Percentiles rank a stretch among this genome's conserved stretches.
phyloP scores from a whole-genome alignment of 2,797 vertebrate species.

The Delichon dasypus region DNA sequence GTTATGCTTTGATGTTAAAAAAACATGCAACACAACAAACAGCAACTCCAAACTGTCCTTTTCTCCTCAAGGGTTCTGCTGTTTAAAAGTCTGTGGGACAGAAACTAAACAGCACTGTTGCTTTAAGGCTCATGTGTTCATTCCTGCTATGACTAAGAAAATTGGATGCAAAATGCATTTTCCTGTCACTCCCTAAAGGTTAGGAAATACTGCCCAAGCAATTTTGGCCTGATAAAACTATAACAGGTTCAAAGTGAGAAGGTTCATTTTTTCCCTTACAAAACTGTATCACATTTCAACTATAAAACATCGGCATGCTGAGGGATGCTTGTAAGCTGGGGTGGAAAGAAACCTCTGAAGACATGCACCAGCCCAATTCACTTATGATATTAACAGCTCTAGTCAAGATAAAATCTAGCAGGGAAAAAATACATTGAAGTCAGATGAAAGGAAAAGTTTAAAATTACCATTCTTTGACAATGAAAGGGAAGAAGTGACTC shows the following conservation, averaged over 20 bases:
- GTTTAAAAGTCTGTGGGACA: not conserved
- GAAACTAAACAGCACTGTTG: not conserved
- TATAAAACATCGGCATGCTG: not conserved
- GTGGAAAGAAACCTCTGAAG: slow-evolving; percentile 27
- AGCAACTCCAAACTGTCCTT: not conserved
- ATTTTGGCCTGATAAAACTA: not conserved
- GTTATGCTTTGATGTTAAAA: not conserved
- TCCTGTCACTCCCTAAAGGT: slow-evolving; percentile 55
- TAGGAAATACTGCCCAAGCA: slow-evolving; percentile 32
- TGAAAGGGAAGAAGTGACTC: slow-evolving; percentile 49
- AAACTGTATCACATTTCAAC: not conserved
- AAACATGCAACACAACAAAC: not conserved
- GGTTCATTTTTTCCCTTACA: slow-evolving; percentile 24
- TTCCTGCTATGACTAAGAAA: slow-evolving; percentile 34
- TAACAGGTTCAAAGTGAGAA: slow-evolving; percentile 20
- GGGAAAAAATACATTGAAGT: slow-evolving; percentile 51
- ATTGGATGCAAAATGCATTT: slow-evolving; percentile 43
- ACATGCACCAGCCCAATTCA: not conserved
- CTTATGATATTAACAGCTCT: not conserved
- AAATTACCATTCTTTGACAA: slow-evolving; percentile 47
- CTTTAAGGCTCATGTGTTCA: not conserved
- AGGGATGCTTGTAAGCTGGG: not conserved
- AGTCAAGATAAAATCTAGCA: slow-evolving; percentile 55
- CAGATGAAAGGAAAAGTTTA: slow-evolving; percentile 55
- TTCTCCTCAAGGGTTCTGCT: not conserved